These are phyloP conservation scores for Caerostris extrusa DNA, from an alignment of 1,140 invertebrate species.

Conservation along the genomic window DNA sequence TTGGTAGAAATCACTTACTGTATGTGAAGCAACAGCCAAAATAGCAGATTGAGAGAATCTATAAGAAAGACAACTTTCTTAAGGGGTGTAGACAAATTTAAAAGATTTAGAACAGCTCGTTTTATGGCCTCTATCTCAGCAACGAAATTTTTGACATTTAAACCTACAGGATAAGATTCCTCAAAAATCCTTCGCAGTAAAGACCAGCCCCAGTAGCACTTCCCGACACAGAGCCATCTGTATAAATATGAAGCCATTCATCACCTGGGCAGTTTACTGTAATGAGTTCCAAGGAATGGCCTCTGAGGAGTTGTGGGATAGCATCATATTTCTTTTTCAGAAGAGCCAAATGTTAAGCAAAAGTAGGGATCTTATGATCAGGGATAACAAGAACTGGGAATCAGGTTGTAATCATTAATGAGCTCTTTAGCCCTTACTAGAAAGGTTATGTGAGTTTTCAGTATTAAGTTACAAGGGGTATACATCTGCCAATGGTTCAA, in stretches of 20 bases:
- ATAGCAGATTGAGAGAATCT: not conserved
- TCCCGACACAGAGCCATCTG: not conserved
- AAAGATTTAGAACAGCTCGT: not conserved
- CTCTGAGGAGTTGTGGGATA: not conserved
- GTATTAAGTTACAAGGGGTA: not conserved
- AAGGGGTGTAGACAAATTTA: not conserved
- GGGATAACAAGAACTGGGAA: not conserved
- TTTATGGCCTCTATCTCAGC: not conserved
- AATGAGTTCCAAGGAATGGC: not conserved
- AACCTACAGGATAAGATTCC: not conserved
- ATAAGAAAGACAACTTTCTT: not conserved
- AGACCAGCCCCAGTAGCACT: not conserved
- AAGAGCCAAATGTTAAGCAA: not conserved
- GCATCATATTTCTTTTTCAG: not conserved
- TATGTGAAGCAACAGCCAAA: too few relatives aligned
- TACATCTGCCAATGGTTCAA: too few relatives aligned
- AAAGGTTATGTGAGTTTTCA: not conserved
- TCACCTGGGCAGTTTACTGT: too few relatives aligned
- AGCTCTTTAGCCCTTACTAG: not conserved
- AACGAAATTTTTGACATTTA: not conserved
- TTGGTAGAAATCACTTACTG: too few relatives aligned
- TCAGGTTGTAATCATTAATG: too few relatives aligned
- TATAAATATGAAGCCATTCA: too few relatives aligned
- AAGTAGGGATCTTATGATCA: not conserved
- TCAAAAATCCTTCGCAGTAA: not conserved